Evolutionary conservation across 2,888 invertebrate species (phyloP).

Genomic region (Diplazon laetatorius): DNA sequence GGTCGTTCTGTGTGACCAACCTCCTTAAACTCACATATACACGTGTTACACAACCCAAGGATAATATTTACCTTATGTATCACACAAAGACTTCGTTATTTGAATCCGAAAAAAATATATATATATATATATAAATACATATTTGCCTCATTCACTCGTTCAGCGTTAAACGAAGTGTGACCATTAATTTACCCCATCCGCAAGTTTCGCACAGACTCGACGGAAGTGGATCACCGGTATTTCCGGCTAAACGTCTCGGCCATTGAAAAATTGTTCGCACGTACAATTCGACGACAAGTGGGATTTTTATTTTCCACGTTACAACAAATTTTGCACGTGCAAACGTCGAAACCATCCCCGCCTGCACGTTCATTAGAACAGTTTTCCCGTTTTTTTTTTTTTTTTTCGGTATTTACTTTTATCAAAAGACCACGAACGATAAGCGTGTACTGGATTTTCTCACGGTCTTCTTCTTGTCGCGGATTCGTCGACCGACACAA

Average conservation of each 20-base stretch:
- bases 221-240: slow-evolving; percentile 2
- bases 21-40: too few species aligned
- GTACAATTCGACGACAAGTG: background rate
- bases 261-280: background rate
- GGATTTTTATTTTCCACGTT: slow-evolving; percentile 24
- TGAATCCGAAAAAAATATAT: too few species aligned
- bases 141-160: too few species aligned
- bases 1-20: too few species aligned
- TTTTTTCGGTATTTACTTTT: slow-evolving; percentile 30
- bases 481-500: slow-evolving; percentile 10
- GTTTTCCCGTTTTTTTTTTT: slow-evolving; percentile 39
- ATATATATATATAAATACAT: too few species aligned
- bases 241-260: background rate
- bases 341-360: too few species aligned
- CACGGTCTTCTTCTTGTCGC: slow-evolving; percentile 66
- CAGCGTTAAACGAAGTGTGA: too few species aligned
- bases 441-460: slow-evolving; percentile 70
- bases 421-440: background rate
- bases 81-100: too few species aligned
- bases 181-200: too few species aligned
- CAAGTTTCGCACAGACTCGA: background rate
- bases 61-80: too few species aligned
- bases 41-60: too few species aligned
- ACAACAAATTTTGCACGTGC: slow-evolving; percentile 52
- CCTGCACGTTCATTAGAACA: slow-evolving; percentile 53